Base-by-base conservation (phyloP, 30 jellyfish, hydroid and myxozoan genomes). In the Morbakka virulenta region DNA sequence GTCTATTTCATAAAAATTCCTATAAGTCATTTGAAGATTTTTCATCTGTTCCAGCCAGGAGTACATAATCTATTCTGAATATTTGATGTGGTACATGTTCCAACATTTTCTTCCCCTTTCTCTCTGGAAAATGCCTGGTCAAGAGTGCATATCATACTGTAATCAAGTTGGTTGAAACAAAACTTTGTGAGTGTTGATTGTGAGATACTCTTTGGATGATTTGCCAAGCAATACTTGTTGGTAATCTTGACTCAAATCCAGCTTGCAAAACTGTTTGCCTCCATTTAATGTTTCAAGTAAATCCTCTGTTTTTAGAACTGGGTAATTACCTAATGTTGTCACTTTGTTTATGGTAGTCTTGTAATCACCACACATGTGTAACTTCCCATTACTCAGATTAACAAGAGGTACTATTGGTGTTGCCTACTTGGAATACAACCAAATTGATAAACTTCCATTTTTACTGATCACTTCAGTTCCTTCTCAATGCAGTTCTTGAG, bases 151-250 rank as follows among this genome's bases (percentile, higher is more conserved):
- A 32, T 86, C 89, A 41, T 64, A 79, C 32, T 79, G 88, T 27
- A 79, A 24, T 31, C 88, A 63, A 52, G 88, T 79, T 30, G 89
- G 80, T 32, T 32, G 57, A 48, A 82, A 82, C 57, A 82, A 41
- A 30, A 72, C 91, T 50, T 71, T 68, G 82, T 71, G 94, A 23
- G 94, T 73, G 72, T 72, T 72, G 64, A 72, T 75, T 30, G 91
- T 82, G n/a, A 70, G 57, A 25, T 28, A 57, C 33, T 81, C 84
- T 32, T 75, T 3, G 29, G 90, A 82, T 52, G 23, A 41, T 17
- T 82, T 83, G 74, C 74, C 85, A 33, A 82, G 76, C 68, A 34
- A 64, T 62, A 82, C 52, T 28, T 82, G 91, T 52, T 70, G 87
- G 32, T 82, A 81, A 28, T 83, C 94, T 52, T 71, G 89, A 2